Base-by-base conservation (phyloP, 2,888 invertebrate species). In the Eristalis tenax region DNA sequence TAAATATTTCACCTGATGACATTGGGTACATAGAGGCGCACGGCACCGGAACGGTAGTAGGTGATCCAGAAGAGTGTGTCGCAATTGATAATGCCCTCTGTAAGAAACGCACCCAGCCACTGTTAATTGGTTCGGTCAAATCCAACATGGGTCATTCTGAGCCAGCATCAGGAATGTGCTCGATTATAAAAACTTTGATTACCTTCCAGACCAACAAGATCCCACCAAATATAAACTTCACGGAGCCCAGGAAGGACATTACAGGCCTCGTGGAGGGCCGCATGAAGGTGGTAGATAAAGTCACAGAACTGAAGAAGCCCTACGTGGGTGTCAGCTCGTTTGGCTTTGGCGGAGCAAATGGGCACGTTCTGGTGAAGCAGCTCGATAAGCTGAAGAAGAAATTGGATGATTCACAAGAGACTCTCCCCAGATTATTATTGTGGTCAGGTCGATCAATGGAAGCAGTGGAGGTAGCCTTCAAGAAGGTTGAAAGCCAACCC, bases 111-210 rank as follows among this genome's bases (percentile, higher is more conserved):
- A 95, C 94, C 0, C 95, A 94, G 0, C 96, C 98, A 0, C 94
- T 98, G 0, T 93, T 94, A 68, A 96, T 98, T 80, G 98, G 98
- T 5, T 97, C 98, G 0, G 95, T 98, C 73, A 98, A 98, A 92
- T 97, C 97, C 0, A 98, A 98, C 92, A 94, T 98, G 92, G 98
- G 98, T 0, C 98, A 98, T 92, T 95, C 96, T 0, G 98, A 98
- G 91, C 96, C 98, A 2, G 95, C 95, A 1, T 96, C 96, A 15
- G 96, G 97, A 11, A 93, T 97, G 1, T 96, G 96, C 89, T 96
- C 97, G 0, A 92, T 98, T 76, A 95, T 96, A 1, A 98, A 97
- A 94, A 96, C 95, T 90, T 89, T 97, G 74, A 94, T 97, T 70
- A 96, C 96, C 0, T 97, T 97, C 94, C 96, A 97, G 90, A 95